Percentiles rank a stretch among this genome's conserved stretches.
Conservation (phyloP, 2,113 vertebrate genomes). For the Rhineura floridana region DNA sequence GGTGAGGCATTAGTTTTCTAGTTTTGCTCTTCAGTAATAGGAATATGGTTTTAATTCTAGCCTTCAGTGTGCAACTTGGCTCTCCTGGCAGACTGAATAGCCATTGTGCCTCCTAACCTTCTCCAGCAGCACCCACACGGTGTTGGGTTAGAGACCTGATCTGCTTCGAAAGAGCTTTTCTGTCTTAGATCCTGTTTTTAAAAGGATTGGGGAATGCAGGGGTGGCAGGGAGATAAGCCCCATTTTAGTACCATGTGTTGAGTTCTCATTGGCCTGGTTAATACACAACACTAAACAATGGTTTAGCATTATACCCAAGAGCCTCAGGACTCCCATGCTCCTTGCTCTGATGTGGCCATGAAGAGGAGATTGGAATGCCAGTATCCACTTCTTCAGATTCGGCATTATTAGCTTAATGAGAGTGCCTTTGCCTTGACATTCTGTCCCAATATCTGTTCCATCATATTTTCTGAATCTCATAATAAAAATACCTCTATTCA, state of each 20-base stretch:
- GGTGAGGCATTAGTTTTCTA: constrained; percentile 16
- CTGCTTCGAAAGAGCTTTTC: not conserved
- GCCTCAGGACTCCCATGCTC: not conserved
- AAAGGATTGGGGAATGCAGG: not conserved
- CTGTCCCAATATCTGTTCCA: not conserved
- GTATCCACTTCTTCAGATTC: not conserved
- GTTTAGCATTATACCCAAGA: not conserved
- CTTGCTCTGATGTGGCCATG: not conserved
- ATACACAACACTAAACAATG: not conserved
- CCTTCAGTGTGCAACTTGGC: constrained; percentile 25
- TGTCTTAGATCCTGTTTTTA: not conserved
- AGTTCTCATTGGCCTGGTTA: not conserved
- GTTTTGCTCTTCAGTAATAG: constrained; percentile 34
- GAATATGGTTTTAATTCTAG: constrained; percentile 18
- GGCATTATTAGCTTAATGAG: not conserved
- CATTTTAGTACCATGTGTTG: not conserved
- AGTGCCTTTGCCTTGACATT: not conserved
- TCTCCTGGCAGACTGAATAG: constrained; percentile 14
- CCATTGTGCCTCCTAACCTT: accelerated
- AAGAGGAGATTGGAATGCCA: not conserved
- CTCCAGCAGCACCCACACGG: not conserved
- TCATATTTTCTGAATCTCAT: not conserved
- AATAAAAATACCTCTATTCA: not conserved
- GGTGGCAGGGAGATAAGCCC: not conserved
- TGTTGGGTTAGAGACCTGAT: not conserved